Conservation (phyloP, 2,797 vertebrate genomes). For the Spinus olivaceus region DNA sequence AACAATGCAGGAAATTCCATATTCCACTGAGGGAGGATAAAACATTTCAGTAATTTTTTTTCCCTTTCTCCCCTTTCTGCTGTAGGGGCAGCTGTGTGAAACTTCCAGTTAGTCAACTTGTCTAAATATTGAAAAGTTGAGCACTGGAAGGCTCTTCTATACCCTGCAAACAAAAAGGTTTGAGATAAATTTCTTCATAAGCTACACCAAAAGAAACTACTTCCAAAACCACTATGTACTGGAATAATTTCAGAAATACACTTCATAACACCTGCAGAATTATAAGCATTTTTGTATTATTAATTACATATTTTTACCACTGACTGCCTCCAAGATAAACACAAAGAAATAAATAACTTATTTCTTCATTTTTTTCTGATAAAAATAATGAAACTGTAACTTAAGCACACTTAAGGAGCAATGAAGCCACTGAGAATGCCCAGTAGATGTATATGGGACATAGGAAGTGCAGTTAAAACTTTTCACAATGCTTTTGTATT, state of each 20-base stretch:
- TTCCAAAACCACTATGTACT: neutral
- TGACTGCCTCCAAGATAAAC: neutral
- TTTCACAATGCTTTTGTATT: neutral
- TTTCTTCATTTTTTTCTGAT: neutral
- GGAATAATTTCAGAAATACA: neutral
- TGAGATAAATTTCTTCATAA: neutral
- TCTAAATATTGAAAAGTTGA: neutral
- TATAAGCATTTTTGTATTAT: neutral
- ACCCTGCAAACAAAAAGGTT: neutral
- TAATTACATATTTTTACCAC: neutral
- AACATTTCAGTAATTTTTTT: neutral
- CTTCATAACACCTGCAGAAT: neutral
- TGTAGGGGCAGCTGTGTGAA: neutral
- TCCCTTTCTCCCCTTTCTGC: neutral
- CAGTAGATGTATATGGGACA: neutral
- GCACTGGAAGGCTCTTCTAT: neutral
- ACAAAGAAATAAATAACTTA: neutral
- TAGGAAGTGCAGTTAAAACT: neutral
- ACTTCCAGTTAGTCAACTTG: neutral
- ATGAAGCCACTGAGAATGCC: neutral
- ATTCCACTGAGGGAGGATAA: neutral
- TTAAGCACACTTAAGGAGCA: neutral
- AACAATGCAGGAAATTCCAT: constrained; percentile 29
- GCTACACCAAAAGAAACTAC: neutral
- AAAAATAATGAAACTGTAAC: neutral